Base-by-base conservation (phyloP, 2,797 vertebrate genomes). In the Tauraco hartlaubi region DNA sequence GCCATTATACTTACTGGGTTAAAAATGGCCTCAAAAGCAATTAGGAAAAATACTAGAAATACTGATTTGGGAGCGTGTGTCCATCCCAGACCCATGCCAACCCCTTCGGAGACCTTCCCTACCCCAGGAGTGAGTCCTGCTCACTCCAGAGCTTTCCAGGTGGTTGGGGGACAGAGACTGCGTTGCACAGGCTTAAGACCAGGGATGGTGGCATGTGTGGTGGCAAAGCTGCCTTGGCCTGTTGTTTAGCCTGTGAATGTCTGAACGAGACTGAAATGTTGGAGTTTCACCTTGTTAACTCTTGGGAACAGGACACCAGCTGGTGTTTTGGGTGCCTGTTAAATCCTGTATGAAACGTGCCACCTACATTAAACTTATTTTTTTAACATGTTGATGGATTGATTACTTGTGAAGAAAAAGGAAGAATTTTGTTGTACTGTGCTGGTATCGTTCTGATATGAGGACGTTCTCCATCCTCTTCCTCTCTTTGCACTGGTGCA, bases 321-420 rank as follows among this genome's bases (percentile, higher is more conserved):
- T 94, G 61, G 88, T 83, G 95, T 95, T 93, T 93, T 35, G 86
- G 95, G 96, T 97, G 96, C 96, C 96, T 97, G 96, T 51, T 61
- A n/a, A 75, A 81, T 68, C 95, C 96, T 93, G 90, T 44, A 93
- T 64, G 95, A 96, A 93, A 94, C 56, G 77, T 94, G 86, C 96
- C 95, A 96, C 97, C 96, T 97, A 97, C 97, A 97, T 97, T 94
- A 93, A 97, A 97, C 92, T 88, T 85, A 83, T 91, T 58, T 94
- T 96, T 97, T 95, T 91, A 96, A 92, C 62, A 29, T 67, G 75
- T 86, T 63, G 88, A 63, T 71, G 83, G 91, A 26, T 69, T 95
- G 93, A 44, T 46, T 80, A 51, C 43, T 94, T 79, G 43, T 44
- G 88, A n/a, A 51, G 82, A 1, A 35, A 77, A 74, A 61, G 81